phyloP scores from a whole-genome alignment of 2,797 vertebrate species.

The Cossypha polioptera region DNA sequence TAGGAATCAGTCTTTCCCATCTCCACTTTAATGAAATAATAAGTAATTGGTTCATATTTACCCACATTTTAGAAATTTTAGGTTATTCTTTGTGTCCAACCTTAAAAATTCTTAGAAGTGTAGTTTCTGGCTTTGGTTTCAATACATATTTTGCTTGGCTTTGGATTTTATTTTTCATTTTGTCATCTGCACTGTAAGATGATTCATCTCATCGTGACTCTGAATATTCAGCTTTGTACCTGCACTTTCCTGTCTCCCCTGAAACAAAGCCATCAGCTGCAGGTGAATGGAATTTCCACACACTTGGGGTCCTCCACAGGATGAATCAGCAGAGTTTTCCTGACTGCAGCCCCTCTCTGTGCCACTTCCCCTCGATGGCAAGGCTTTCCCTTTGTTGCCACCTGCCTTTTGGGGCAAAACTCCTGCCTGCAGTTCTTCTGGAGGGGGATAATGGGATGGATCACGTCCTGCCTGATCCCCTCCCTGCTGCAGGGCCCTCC shows the following conservation, averaged over 20 bases:
- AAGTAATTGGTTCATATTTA: slow-evolving; percentile 82
- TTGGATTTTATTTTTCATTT: background rate
- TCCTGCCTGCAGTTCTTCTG: background rate
- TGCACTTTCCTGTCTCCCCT: background rate
- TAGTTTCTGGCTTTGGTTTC: slow-evolving; percentile 24
- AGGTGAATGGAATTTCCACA: background rate
- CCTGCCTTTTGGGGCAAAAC: background rate
- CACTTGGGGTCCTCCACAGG: background rate
- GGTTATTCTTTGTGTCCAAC: slow-evolving; percentile 49
- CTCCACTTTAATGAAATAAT: slow-evolving; percentile 80
- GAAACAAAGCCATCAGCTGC: background rate
- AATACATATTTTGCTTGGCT: background rate
- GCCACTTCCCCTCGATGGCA: background rate
- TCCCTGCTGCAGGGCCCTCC: background rate
- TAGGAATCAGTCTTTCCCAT: slow-evolving; percentile 76
- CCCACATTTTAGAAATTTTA: slow-evolving; percentile 66
- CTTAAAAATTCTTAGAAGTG: slow-evolving; percentile 44
- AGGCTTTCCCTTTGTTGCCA: background rate
- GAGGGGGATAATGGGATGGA: background rate
- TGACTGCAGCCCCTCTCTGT: background rate
- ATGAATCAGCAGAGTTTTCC: background rate
- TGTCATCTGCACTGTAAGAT: background rate
- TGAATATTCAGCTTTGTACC: background rate
- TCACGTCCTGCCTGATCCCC: background rate
- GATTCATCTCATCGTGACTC: background rate